A percentile compares a stretch with the other conserved stretches of the same genome.
Conservation (phyloP, 1,140 invertebrate species). For the Armadillidium nasatum region DNA sequence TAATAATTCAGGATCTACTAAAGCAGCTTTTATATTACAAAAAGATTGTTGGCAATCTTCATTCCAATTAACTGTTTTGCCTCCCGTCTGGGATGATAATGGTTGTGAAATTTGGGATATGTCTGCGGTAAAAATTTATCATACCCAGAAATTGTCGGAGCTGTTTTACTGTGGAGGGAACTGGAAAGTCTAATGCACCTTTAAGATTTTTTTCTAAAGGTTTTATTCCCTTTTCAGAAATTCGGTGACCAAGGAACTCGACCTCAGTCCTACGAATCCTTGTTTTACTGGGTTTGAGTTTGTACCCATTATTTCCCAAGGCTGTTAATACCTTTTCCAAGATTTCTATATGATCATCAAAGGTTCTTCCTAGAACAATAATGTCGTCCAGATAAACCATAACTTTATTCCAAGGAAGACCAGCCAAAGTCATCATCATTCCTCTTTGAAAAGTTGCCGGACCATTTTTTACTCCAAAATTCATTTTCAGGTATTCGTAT, state of each 20-base stretch:
- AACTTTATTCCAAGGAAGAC: not conserved
- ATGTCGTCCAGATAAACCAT: slow-evolving; percentile 17
- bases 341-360: not conserved
- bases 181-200: no score
- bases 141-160: no score
- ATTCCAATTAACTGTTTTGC: no score
- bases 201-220: no score
- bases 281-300: not conserved
- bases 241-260: not conserved
- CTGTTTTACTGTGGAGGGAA: no score
- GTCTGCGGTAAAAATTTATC: no score
- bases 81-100: no score
- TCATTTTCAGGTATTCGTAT: not conserved
- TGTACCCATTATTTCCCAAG: not conserved
- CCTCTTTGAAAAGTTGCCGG: not conserved
- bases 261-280: not conserved
- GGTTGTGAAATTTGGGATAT: no score
- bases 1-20: no score
- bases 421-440: not conserved
- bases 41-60: no score
- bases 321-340: not conserved
- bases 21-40: no score
- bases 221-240: no score
- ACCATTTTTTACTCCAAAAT: not conserved
- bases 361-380: not conserved